Evolutionary conservation across 2,888 invertebrate genomes (phyloP), one percentile per base, ranked within the genome.

Genomic region (Lutraria lutraria): DNA sequence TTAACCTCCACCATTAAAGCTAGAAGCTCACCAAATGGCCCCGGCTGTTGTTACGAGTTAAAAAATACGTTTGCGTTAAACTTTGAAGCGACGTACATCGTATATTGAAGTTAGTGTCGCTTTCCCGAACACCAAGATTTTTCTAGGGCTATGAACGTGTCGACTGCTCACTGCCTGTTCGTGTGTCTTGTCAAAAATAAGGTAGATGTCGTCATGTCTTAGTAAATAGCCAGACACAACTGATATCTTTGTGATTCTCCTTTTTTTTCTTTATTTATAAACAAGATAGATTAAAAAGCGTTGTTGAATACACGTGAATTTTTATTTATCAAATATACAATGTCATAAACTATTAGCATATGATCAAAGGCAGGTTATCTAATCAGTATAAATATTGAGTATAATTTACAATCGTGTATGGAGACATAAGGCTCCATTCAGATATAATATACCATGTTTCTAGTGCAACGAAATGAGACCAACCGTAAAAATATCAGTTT

Each of bases 361-460:
- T 76, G 87, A 87, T 87, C 87, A 87, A 82, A 87, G 68, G 29
- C 2, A 1, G 21, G 60, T 87, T 82, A 87, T 87, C 87, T 87
- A 82, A 82, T 82, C 87, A 82, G 34, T 72, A 87, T 87, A 81
- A 31, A 87, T 43, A 72, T 34, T 72, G 10, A 54, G 43, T 53
- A 87, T 82, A 68, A 87, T 87, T 82, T 87, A 87, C 72, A 81
- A 82, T 76, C 72, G 43, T 53, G 72, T 63, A 15, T 15, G 52
- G 63, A 86, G 86, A 86, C 43, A 29, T 31, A 31, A 81, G 86
- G 53, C 86, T 86, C 86, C 86, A 29, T 25, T 15, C 56, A 52
- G 25, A 81, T 81, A 60, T 56, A 60, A n/a, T n/a, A 63, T 19
- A 80, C 56, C 2, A 13, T 56, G 19, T 31, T n/a, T 81, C 13